Evolutionary conservation across 2,888 invertebrate genomes (phyloP).

Genomic region (Terebella lapidaria): DNA sequence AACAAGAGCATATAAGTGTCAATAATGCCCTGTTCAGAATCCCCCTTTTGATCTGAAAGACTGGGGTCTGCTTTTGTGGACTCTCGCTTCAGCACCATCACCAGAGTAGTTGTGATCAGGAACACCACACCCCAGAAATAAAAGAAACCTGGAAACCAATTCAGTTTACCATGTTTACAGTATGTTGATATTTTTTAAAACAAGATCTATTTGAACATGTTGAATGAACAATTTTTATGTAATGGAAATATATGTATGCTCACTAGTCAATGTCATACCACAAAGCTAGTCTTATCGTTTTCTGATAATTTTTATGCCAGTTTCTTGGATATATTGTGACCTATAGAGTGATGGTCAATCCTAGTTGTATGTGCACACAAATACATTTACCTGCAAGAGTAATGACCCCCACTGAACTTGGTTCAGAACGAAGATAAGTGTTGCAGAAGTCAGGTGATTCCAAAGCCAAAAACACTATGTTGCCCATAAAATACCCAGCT

Average conservation of each 20-base stretch:
- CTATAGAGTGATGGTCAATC: too few species aligned
- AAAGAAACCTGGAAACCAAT: conserved; percentile 73
- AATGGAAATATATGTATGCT: too few species aligned
- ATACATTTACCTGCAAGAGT: conserved; percentile 54
- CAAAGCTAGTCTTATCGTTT: too few species aligned
- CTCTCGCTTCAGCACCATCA: conserved; percentile 84
- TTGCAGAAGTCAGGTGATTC: conserved; percentile 96
- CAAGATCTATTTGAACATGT: too few species aligned
- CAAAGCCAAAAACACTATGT: conserved; percentile 90
- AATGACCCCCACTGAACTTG: conserved; percentile 66
- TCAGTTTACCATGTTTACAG: too few species aligned
- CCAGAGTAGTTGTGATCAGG: conserved; percentile 80
- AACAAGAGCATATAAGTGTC: conserved; percentile 79
- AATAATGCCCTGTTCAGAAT: conserved; percentile 56
- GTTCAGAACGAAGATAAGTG: conserved; percentile 73
- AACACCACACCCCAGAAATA: conserved; percentile 94
- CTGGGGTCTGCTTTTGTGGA: conserved; percentile 27
- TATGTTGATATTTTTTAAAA: too few species aligned
- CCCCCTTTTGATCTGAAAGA: conserved; percentile 34
- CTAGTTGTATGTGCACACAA: too few species aligned
- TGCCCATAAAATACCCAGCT: conserved; percentile 92
- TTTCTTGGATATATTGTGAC: too few species aligned
- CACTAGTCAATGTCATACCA: too few species aligned
- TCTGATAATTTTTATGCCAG: too few species aligned
- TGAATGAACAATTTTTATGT: too few species aligned